These are phyloP conservation scores for Antennarius maculatus DNA, from an alignment of 2,797 vertebrate species.

Conservation along the genomic window DNA sequence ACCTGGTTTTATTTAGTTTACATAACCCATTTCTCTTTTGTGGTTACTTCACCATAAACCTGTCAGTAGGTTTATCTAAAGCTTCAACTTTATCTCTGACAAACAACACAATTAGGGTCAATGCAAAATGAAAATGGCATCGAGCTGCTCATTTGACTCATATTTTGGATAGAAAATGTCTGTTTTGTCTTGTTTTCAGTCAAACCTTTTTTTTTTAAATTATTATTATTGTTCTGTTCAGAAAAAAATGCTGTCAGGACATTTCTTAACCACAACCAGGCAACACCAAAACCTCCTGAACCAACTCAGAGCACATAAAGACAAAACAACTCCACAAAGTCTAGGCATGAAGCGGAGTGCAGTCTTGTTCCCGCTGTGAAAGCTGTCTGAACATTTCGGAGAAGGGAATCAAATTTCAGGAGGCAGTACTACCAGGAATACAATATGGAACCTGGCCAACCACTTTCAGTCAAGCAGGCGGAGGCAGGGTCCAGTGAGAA, in stretches of 20 bases:
- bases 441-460: constrained; percentile 62
- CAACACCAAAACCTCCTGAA: constrained; percentile 27
- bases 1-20: constrained; percentile 77
- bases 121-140: not conserved
- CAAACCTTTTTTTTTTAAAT: not conserved
- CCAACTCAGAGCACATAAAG: constrained; percentile 18
- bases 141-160: not conserved
- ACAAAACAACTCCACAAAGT: not conserved
- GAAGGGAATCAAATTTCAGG: constrained; percentile 63
- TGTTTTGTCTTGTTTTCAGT: not conserved
- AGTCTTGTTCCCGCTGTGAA: constrained; percentile 14
- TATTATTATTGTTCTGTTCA: not conserved
- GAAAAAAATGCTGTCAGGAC: constrained; percentile 11
- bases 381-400: constrained; percentile 33
- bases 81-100: not conserved
- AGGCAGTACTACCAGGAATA: constrained; percentile 69
- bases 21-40: constrained; percentile 30
- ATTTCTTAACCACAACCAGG: constrained; percentile 36
- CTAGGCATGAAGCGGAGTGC: constrained; percentile 19
- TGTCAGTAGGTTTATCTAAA: not conserved
- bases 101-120: not conserved
- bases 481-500: constrained; percentile 11
- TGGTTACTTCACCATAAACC: constrained; percentile 3
- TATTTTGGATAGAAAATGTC: too few species aligned
- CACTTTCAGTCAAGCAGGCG: constrained; percentile 55